These are phyloP conservation scores for Amphibalanus amphitrite DNA, from an alignment of 1,140 invertebrate species.

Conservation along the genomic window DNA sequence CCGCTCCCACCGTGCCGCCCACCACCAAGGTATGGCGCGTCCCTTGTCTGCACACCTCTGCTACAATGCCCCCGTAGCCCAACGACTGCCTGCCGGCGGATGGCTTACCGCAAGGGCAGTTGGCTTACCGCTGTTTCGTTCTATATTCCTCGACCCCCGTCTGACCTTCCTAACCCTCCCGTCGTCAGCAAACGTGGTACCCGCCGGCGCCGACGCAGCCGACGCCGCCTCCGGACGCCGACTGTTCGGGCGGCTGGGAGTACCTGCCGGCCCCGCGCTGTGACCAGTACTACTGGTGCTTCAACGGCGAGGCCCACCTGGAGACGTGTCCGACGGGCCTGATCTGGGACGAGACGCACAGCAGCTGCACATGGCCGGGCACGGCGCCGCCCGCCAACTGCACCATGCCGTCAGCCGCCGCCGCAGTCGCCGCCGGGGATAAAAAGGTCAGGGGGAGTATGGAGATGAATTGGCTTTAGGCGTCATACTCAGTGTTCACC, in stretches of 20 bases:
- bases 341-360: conserved; percentile 16
- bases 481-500: too few relatives aligned
- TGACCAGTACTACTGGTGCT: conserved; percentile 24
- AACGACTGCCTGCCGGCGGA: too few relatives aligned
- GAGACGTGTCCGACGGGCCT: conserved; percentile 21
- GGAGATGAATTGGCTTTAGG: too few relatives aligned
- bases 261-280: conserved; percentile 19
- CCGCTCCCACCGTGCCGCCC: too few relatives aligned
- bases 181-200: not conserved
- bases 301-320: conserved; percentile 18
- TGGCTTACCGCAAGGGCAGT: too few relatives aligned
- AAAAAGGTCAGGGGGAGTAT: too few relatives aligned
- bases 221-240: conserved; percentile 12
- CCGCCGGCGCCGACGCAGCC: conserved; percentile 10
- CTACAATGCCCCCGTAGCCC: too few relatives aligned
- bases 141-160: too few relatives aligned
- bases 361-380: conserved; percentile 18
- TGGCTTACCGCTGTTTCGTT: too few relatives aligned
- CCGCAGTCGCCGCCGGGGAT: too few relatives aligned
- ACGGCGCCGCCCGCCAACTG: conserved; percentile 17
- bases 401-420: conserved; percentile 7
- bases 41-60: too few relatives aligned
- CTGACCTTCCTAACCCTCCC: not conserved
- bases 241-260: conserved; percentile 13
- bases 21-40: too few relatives aligned